Evolutionary conservation across 2,797 vertebrate genomes (phyloP), one percentile per base, ranked within the genome.

Genomic region (Heterohyrax brucei): DNA sequence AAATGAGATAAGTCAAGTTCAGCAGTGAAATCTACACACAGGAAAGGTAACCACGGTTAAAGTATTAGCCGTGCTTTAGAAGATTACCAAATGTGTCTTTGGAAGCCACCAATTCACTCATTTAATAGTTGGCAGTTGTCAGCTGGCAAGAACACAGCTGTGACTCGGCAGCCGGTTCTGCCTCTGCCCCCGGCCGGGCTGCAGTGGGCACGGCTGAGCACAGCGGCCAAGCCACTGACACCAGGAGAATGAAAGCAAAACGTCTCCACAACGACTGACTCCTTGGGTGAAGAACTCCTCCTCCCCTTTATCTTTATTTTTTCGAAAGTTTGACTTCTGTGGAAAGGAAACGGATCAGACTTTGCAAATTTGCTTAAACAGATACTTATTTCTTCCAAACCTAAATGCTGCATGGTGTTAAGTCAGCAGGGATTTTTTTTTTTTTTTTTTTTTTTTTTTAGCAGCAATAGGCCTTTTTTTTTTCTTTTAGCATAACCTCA

Each of bases 1-100:
- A 81, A 95, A 93, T 0, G 4, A 73, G 72, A 93, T 93, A 94
- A 95, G 64, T 95, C 83, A 70, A 72, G 59, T 87, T 59, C 73
- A 92, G 82, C 81, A 93, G 96, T 97, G 79, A 95, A 91, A 68
- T 72, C 24, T 70, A 76, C 61, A 30, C 10, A 80, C 4, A 56
- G 75, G 18, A 85, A 33, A 91, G 89, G 18, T 79, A 78, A 94
- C 6, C 12, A 62, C 78, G 22, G 26, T 64, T 86, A 95, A 68
- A 85, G 53, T 78, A 48, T 85, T 46, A 12, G 44, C 6, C 68
- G 72, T 79, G 75, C 48, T 85, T 93, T 50, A 64, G 39, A 21
- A 82, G 89, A 93, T 62, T 61, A 56, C 94, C 75, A 84, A 1
- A 64, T 68, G n/a, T 66, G 61, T 73, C 56, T 95, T 66, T 89